Evolutionary conservation across 2,888 invertebrate genomes (phyloP).

Genomic region (Dexiosoma caninum): DNA sequence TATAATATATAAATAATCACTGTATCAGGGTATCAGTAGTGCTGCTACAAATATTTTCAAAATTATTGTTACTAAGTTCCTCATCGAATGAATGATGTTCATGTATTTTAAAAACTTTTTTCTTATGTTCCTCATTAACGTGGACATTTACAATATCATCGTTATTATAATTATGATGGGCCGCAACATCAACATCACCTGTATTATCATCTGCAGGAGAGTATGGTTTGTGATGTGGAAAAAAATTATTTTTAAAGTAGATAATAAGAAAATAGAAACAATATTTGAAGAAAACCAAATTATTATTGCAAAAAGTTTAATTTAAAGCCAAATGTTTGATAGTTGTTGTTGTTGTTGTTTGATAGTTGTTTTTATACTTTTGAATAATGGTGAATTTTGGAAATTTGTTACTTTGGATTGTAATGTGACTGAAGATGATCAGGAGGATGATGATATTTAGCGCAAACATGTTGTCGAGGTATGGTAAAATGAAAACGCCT

Average conservation of each 20-base stretch:
- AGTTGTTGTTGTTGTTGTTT: constrained; percentile 32
- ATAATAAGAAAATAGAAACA: constrained; percentile 50
- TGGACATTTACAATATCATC: constrained; percentile 45
- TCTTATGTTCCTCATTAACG: constrained; percentile 37
- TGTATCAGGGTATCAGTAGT: constrained; percentile 25
- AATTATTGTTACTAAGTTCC: constrained; percentile 29
- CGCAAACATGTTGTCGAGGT: constrained; percentile 39
- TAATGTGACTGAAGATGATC: constrained; percentile 58
- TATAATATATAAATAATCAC: constrained; percentile 13
- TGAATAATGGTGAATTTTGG: constrained; percentile 35
- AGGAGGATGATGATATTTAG: constrained; percentile 54
- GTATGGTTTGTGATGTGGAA: constrained; percentile 8
- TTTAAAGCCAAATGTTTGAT: constrained; percentile 48
- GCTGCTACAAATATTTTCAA: constrained; percentile 20
- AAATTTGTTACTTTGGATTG: constrained; percentile 18
- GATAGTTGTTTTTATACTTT: constrained; percentile 38
- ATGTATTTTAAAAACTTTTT: constrained; percentile 50
- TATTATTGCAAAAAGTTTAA: constrained; percentile 10
- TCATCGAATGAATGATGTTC: constrained; percentile 64
- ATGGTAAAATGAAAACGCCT: constrained; percentile 33
- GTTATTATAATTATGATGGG: constrained; percentile 19
- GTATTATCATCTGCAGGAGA: constrained; percentile 53
- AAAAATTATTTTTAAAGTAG: constrained; percentile 20
- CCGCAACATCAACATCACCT: constrained; percentile 50
- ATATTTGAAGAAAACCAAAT: constrained; percentile 44